Conservation (phyloP, 2,888 invertebrate genomes). For the Cordilura impudica region DNA sequence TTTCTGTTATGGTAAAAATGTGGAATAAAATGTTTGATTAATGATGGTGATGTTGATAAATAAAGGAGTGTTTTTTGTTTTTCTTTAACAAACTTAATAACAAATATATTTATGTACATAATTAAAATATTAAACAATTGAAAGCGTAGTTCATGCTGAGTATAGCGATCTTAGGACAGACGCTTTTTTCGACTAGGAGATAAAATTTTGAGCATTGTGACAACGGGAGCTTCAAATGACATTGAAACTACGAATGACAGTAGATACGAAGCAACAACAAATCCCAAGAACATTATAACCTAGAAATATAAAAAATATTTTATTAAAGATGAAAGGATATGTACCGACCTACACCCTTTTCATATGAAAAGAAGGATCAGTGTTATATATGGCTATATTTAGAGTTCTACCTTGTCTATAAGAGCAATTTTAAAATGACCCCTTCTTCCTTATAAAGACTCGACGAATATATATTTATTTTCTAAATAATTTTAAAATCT, state of each 20-base stretch:
- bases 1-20: not conserved
- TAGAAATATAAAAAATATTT: slow-evolving; percentile 76
- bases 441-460: too few species aligned
- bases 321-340: not conserved
- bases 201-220: slow-evolving; percentile 88
- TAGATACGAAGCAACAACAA: slow-evolving; percentile 87
- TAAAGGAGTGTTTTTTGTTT: slow-evolving; percentile 24
- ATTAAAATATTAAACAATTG: slow-evolving; percentile 54
- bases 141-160: slow-evolving; percentile 47
- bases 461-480: too few species aligned
- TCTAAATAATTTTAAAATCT: too few species aligned
- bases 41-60: slow-evolving; percentile 51
- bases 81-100: slow-evolving; percentile 52
- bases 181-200: slow-evolving; percentile 80
- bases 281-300: slow-evolving; percentile 89
- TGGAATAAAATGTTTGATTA: not conserved
- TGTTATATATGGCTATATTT: too few species aligned
- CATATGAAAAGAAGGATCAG: too few species aligned
- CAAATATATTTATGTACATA: slow-evolving; percentile 60
- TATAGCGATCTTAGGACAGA: slow-evolving; percentile 68
- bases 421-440: too few species aligned
- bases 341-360: too few species aligned
- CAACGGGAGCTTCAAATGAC: slow-evolving; percentile 90
- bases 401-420: too few species aligned
- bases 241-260: slow-evolving; percentile 88